phyloP scores from a whole-genome alignment of 2,113 vertebrate species.

The Myxocyprinus asiaticus region DNA sequence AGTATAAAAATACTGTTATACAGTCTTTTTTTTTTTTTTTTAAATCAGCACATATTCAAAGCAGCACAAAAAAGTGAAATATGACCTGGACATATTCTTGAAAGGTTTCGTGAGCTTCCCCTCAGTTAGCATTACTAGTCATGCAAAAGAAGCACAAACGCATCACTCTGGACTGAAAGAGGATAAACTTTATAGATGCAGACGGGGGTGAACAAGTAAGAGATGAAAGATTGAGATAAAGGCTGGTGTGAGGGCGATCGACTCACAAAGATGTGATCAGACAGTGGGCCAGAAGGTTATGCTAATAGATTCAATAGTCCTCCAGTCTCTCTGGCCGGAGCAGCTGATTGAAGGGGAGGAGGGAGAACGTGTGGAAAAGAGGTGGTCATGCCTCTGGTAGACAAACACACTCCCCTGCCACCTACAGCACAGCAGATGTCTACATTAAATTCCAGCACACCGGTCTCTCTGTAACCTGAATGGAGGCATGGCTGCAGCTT shows the following conservation, averaged over 20 bases:
- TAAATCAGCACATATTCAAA: too few relatives aligned
- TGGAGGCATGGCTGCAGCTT: too few relatives aligned
- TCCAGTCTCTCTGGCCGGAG: conserved; percentile 57
- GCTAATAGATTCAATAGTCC: conserved; percentile 69
- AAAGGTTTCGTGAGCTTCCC: not conserved
- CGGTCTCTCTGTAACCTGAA: not conserved
- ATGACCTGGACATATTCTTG: not conserved
- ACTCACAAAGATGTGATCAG: conserved; percentile 60
- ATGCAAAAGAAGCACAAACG: not conserved
- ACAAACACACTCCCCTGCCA: conserved; percentile 46
- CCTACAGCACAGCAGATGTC: conserved; percentile 56
- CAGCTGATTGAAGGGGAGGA: conserved; percentile 39
- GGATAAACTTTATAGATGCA: conserved; percentile 27
- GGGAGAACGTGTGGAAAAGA: conserved; percentile 11
- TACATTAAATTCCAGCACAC: conserved; percentile 43
- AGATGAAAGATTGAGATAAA: conserved; percentile 73
- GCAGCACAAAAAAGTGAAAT: not conserved
- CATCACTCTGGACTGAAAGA: not conserved
- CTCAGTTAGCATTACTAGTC: not conserved
- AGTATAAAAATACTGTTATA: not conserved
- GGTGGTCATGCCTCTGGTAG: conserved; percentile 35
- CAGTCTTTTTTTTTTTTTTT: too few relatives aligned
- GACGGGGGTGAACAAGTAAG: conserved; percentile 33
- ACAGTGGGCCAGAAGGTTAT: conserved; percentile 62
- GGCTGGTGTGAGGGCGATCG: conserved; percentile 62